Percentiles rank a stretch among this genome's conserved stretches.
These are phyloP conservation scores for Enhydra lutris DNA, from an alignment of 2,113 vertebrate genomes.

Conservation along the genomic window DNA sequence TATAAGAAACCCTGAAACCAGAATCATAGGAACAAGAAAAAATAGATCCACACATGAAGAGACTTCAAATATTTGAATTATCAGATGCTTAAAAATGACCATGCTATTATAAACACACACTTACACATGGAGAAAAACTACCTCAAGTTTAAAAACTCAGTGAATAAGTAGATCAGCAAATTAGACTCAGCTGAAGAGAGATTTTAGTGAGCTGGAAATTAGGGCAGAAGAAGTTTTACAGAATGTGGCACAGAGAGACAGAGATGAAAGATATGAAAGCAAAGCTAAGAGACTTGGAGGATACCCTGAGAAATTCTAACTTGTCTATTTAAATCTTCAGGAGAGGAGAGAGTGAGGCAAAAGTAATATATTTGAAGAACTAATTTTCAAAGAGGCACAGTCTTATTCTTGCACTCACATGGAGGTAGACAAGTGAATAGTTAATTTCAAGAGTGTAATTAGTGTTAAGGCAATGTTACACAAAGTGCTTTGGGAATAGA, in stretches of 20 bases:
- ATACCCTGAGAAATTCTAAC: background rate
- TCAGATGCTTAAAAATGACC: background rate
- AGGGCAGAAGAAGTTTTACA: background rate
- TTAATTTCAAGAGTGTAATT: background rate
- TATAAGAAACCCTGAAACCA: background rate
- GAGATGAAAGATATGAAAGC: background rate
- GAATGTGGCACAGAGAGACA: background rate
- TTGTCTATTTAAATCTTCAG: background rate
- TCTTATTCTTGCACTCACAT: background rate
- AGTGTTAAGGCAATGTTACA: background rate
- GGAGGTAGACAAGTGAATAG: background rate
- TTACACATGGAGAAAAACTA: background rate
- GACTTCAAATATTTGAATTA: background rate
- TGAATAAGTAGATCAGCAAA: background rate
- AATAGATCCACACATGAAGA: background rate
- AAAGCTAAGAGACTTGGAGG: background rate
- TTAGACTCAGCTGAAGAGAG: background rate
- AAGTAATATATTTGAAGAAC: background rate
- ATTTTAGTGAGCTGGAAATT: background rate
- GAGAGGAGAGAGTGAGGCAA: background rate
- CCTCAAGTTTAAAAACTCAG: background rate
- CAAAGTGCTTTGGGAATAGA: background rate
- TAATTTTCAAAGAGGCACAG: background rate
- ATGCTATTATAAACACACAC: background rate
- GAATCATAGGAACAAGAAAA: background rate